phyloP scores from a whole-genome alignment of 37 sponge, comb jelly and placozoan species.

The Ianthella basta region DNA sequence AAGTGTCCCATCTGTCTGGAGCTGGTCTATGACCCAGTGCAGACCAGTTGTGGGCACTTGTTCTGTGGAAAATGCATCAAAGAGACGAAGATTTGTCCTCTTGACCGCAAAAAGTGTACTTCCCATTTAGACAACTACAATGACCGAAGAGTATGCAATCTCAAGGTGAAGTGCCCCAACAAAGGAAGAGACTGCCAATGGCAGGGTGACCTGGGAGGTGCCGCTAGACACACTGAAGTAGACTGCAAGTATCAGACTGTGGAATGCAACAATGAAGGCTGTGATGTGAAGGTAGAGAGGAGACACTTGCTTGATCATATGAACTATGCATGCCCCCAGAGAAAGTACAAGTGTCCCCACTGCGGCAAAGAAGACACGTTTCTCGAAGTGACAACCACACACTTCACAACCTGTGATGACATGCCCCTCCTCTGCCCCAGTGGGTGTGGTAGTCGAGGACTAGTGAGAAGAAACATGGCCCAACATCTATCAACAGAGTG shows the following conservation, averaged over 20 bases:
- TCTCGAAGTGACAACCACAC: not conserved
- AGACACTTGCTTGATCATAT: slow-evolving; percentile 14
- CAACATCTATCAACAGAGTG: slow-evolving; percentile 5
- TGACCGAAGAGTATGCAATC: slow-evolving; percentile 34
- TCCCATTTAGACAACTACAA: slow-evolving; percentile 39
- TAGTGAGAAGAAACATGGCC: not conserved
- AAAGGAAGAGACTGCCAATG: slow-evolving; percentile 23
- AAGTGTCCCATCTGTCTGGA: slow-evolving; percentile 33
- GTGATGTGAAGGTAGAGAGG: slow-evolving; percentile 19
- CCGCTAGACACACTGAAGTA: slow-evolving; percentile 18
- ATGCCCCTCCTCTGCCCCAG: not conserved
- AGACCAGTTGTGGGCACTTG: slow-evolving; percentile 18
- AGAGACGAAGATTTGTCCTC: not conserved
- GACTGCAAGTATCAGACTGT: slow-evolving; percentile 44
- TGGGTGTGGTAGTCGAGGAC: not conserved
- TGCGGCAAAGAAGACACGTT: slow-evolving; percentile 2
- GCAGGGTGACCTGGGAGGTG: slow-evolving; percentile 39
- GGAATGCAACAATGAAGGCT: not conserved
- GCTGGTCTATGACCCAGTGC: slow-evolving; percentile 1
- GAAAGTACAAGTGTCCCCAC: slow-evolving; percentile 28
- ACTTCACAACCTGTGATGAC: slow-evolving; percentile 3
- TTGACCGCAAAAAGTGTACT: not conserved
- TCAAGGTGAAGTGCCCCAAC: slow-evolving; percentile 53
- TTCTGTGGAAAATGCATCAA: slow-evolving; percentile 23
- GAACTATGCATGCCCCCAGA: slow-evolving; percentile 15